Evolutionary conservation across 2,113 vertebrate species (phyloP).

Genomic region (Dendropsophus ebraccatus): DNA sequence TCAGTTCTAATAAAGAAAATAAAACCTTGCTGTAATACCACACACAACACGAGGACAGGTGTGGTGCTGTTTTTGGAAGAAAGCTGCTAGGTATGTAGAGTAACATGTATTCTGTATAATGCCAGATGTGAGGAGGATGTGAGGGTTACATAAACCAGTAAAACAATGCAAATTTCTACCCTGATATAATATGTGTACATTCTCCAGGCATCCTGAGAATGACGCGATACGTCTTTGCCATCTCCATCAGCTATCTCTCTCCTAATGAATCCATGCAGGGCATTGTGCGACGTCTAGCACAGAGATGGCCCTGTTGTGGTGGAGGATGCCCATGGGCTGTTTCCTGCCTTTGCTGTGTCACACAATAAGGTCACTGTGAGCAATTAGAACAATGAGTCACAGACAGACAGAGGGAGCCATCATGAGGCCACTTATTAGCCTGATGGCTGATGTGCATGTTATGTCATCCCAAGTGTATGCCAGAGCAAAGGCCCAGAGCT

Average conservation of each 20-base stretch:
- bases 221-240: neutral
- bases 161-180: neutral
- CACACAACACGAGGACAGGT: too few relatives aligned
- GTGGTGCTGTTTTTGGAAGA: too few relatives aligned
- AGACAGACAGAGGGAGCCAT: constrained; percentile 8
- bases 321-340: constrained; percentile 26
- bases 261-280: neutral
- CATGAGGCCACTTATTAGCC: constrained; percentile 7
- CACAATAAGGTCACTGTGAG: constrained; percentile 52
- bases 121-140: too few relatives aligned
- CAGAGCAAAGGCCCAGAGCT: neutral
- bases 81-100: too few relatives aligned
- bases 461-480: neutral
- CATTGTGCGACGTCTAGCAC: constrained; percentile 13
- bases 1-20: too few relatives aligned
- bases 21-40: too few relatives aligned
- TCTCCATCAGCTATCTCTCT: neutral
- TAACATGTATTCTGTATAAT: too few relatives aligned
- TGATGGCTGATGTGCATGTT: constrained; percentile 26
- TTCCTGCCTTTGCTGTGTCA: constrained; percentile 32
- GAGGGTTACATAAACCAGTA: neutral
- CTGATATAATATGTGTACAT: neutral
- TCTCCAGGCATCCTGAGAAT: neutral
- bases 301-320: constrained; percentile 37
- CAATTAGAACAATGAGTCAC: constrained; percentile 25